Evolutionary conservation across 2,888 invertebrate species (phyloP), one percentile per base, ranked within the genome.

Genomic region (Lysandra coridon): DNA sequence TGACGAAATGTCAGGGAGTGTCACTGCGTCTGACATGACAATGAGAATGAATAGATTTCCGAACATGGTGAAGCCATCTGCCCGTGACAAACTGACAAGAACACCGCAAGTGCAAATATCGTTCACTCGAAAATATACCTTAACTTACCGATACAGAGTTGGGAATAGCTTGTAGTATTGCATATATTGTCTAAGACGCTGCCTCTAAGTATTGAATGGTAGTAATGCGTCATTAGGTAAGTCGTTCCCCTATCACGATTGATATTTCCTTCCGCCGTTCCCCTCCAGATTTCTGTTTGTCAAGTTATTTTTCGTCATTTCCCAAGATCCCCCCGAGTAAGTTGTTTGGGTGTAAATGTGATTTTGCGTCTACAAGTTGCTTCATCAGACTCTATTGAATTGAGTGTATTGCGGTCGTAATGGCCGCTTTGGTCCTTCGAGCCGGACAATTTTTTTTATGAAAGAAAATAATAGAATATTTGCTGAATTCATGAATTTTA

Each of bases 161-260:
- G 4, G 44, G 49, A 69, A 64, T 79, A 14, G 10, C 37, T 64
- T 76, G 73, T 60, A 4, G 0, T 4, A 60, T 14, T 33, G 14
- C 30, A 3, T 33, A 30, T 14, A 76, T 30, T 76, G 49, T 76
- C 33, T 76, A 30, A 76, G 76, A 75, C 75, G 75, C 80, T 83
- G 83, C 83, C 83, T 84, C 82, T 82, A 80, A 83, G 81, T 81
- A 84, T 81, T 83, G 84, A 87, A 85, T 87, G 84, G 86, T 81
- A 85, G 88, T 87, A 87, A 87, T 87, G 88, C 88, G 86, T 88
- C 88, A 88, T 88, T 88, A 88, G 86, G 84, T 84, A 86, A 85
- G 84, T 85, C 83, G 84, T 85, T 78, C 83, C 86, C 85, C 85
- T 82, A 83, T 85, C 83, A 82, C 86, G 86, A 86, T 86, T 87